Conservation (phyloP, 2,797 vertebrate genomes). For the Eutrigla gurnardus region DNA sequence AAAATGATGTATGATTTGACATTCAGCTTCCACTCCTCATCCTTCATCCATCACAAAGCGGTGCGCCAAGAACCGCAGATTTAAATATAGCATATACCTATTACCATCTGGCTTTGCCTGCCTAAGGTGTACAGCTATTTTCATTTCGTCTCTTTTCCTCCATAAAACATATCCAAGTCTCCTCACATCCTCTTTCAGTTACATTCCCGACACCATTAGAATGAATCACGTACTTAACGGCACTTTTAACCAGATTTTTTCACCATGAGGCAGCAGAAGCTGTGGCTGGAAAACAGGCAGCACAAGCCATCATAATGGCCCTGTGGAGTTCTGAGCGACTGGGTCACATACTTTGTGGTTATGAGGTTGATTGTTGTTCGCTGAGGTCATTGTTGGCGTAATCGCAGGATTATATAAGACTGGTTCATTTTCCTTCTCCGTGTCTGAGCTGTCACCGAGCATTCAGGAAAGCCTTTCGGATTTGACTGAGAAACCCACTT, state of each 20-base stretch:
- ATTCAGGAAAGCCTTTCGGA: conserved; percentile 20
- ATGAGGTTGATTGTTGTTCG: conserved; percentile 62
- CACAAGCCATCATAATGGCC: conserved; percentile 38
- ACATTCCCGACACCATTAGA: conserved; percentile 7
- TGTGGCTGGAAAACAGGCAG: conserved; percentile 53
- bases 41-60: conserved; percentile 52
- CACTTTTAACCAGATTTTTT: conserved; percentile 47
- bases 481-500: conserved; percentile 18
- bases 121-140: conserved; percentile 42
- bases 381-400: conserved; percentile 73
- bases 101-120: conserved; percentile 48
- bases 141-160: conserved; percentile 14
- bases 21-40: conserved; percentile 30
- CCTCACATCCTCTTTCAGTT: conserved; percentile 26
- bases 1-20: conserved; percentile 36
- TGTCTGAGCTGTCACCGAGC: conserved; percentile 48
- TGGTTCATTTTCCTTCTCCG: conserved; percentile 49
- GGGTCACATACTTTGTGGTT: conserved; percentile 69
- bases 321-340: conserved; percentile 50
- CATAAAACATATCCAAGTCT: conserved; percentile 25
- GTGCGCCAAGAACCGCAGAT: conserved; percentile 24
- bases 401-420: conserved; percentile 69
- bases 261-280: conserved; percentile 46
- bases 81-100: conserved; percentile 47
- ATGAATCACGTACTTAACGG: conserved; percentile 26